Evolutionary conservation across 2,888 invertebrate species (phyloP).

Genomic region (Fragum whitleyi): DNA sequence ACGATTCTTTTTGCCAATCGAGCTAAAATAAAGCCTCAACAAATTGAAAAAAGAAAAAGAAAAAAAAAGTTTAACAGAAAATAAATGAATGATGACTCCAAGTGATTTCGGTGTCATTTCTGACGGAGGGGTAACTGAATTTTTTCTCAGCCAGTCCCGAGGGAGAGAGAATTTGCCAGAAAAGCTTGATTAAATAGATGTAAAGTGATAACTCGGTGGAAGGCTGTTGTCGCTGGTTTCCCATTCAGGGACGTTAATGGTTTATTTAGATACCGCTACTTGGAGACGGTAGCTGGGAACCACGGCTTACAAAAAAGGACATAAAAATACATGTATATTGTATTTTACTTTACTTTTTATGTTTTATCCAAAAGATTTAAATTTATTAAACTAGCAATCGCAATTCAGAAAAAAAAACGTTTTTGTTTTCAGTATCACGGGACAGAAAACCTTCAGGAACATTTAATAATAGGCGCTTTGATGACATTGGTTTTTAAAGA

Average conservation of each 20-base stretch:
- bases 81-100: constrained; percentile 1
- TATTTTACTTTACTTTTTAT: too few relatives aligned
- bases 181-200: constrained; percentile 29
- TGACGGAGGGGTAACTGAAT: not conserved
- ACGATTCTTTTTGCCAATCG: too few relatives aligned
- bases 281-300: not conserved
- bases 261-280: constrained; percentile 24
- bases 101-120: not conserved
- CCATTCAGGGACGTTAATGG: constrained; percentile 26
- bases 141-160: not conserved
- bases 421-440: too few relatives aligned
- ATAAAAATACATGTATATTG: too few relatives aligned
- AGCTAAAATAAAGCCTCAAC: too few relatives aligned
- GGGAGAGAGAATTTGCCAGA: constrained; percentile 23
- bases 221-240: constrained; percentile 15
- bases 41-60: too few relatives aligned
- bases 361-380: too few relatives aligned
- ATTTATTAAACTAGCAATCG: too few relatives aligned
- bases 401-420: too few relatives aligned
- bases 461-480: too few relatives aligned
- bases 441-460: too few relatives aligned
- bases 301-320: not conserved
- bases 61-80: not conserved
- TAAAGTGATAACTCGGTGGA: constrained; percentile 24
- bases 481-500: too few relatives aligned